phyloP scores from a whole-genome alignment of 2,888 invertebrate genomes.

The Caenorhabditis sp. region DNA sequence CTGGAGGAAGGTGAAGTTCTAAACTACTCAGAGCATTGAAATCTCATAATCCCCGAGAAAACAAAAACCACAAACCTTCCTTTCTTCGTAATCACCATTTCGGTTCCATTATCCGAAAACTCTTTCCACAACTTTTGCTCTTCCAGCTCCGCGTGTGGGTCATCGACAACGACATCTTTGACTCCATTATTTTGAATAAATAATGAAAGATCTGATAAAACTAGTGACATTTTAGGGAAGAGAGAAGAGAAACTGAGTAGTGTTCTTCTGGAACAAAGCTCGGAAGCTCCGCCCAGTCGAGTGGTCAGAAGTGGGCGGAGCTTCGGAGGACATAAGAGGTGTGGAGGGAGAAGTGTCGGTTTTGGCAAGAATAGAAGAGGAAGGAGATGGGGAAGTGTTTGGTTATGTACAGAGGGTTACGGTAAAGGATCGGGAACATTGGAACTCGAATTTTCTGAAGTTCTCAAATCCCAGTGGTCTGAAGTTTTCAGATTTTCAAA shows the following conservation, averaged over 20 bases:
- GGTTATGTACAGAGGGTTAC: too few relatives aligned
- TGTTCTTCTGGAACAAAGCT: neutral
- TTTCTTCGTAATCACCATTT: conserved; percentile 99
- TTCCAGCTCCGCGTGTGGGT: conserved; percentile 95
- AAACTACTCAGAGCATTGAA: too few relatives aligned
- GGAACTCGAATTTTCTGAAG: too few relatives aligned
- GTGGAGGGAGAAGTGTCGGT: too few relatives aligned
- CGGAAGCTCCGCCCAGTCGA: conserved; percentile 1
- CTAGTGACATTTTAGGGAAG: neutral
- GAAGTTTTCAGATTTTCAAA: too few relatives aligned
- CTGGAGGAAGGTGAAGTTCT: too few relatives aligned
- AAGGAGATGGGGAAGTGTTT: too few relatives aligned
- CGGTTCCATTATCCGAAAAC: conserved; percentile 97
- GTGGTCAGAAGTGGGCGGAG: neutral
- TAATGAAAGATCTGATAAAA: neutral
- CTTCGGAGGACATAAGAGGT: neutral
- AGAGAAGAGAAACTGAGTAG: neutral
- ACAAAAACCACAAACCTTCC: conserved; percentile 88
- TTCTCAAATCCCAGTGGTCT: too few relatives aligned
- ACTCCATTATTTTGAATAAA: conserved; percentile 85
- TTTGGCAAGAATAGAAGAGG: too few relatives aligned
- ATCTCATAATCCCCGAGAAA: neutral
- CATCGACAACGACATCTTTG: conserved; percentile 97
- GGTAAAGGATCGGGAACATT: too few relatives aligned
- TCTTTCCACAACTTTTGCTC: conserved; percentile 99